Evolutionary conservation across 2,113 vertebrate genomes (phyloP).

Genomic region (Cryptomyrus ogoouensis): DNA sequence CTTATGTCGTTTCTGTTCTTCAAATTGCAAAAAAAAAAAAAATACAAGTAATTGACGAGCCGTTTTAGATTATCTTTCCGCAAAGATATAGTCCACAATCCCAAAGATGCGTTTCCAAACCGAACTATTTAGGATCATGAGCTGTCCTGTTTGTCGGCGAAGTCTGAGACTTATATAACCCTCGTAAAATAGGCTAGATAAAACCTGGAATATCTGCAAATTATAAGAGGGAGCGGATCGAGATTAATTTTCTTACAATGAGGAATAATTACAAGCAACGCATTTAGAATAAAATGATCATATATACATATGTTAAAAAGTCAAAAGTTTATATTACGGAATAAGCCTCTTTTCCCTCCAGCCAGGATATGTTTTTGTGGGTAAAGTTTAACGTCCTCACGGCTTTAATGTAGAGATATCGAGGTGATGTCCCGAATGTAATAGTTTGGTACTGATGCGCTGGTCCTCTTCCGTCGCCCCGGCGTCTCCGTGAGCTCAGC

Average conservation of each 20-base stretch:
- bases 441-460: background rate
- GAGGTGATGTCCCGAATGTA: background rate
- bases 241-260: background rate
- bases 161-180: conserved; percentile 18
- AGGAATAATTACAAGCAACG: background rate
- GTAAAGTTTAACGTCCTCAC: conserved; percentile 1
- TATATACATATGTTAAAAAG: background rate
- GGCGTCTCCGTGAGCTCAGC: background rate
- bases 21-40: background rate
- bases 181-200: background rate
- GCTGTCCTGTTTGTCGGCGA: conserved; percentile 5
- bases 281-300: background rate
- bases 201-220: background rate
- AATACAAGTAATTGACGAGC: background rate
- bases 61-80: background rate
- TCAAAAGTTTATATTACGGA: conserved; percentile 7
- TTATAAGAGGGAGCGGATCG: background rate
- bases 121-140: conserved; percentile 1
- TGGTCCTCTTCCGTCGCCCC: background rate
- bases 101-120: background rate
- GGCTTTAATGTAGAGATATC: background rate
- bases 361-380: background rate
- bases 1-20: background rate
- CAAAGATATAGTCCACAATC: background rate
- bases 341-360: background rate